Evolutionary conservation across 1,140 invertebrate species (phyloP), one percentile per base, ranked within the genome.

Genomic region (Drosophila rhopaloa): DNA sequence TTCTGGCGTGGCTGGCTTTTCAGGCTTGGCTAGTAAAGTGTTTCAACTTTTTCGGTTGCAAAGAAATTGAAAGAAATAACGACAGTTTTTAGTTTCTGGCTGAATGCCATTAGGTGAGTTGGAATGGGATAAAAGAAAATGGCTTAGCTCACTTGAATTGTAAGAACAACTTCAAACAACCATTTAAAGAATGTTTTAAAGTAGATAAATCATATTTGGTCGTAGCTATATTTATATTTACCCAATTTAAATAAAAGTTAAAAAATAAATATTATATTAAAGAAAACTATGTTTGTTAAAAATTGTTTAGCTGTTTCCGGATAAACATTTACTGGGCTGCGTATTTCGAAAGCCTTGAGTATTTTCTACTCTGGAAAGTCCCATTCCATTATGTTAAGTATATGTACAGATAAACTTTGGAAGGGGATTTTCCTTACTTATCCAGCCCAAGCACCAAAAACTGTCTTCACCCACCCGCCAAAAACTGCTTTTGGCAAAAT

Each of bases 401-500:
- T 51, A 60, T 60, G 40, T 73, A 47, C n/a, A 37, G 38, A 41
- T 37, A 58, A 67, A 55, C 14, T 67, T 47, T 19, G 32, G 16
- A 14, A 16, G 47, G 11, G 29, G 4, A 50, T 24, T 61, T 61
- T 65, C 29, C 10, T 40, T 16, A 16, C 16, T n/a, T 24, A n/a
- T 24, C 19, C 43, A 40, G 14, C 16, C 35, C 27, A 65, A 35
- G 29, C 29, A 44, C 10, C 29, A 24, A 46, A 50, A 46, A 16
- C 61, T 16, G 61, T 46, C 46, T 63, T 46, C 41, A 32, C 37
- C 37, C 37, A n/a, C 10, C 58, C 27, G 27, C 58, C 14, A 27
- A 46, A 47, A 71, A 71, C 70, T 81, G 60, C 63, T 62, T 62
- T 62, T n/a, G 48, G 66, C 40, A 38, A 82, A 88, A 86, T 86